Evolutionary conservation across 2,113 vertebrate genomes (phyloP).

Genomic region (Corvus moneduloides): DNA sequence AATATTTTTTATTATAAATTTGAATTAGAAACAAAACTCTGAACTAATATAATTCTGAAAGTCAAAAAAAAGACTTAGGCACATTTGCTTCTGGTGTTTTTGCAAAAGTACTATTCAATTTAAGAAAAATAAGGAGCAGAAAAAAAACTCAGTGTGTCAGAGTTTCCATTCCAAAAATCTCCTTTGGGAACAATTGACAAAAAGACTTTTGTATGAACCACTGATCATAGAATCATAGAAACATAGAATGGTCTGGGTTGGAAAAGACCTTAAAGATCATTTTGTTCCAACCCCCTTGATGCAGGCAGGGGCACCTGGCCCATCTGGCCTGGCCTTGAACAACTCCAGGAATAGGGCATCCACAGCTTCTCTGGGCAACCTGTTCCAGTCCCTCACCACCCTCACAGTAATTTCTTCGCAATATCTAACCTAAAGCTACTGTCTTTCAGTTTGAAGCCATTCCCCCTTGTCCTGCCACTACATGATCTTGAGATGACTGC

Average conservation of each 20-base stretch:
- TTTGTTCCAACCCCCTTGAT: neutral
- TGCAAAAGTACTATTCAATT: neutral
- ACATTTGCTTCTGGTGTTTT: neutral
- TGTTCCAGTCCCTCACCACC: neutral
- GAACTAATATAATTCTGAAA: neutral
- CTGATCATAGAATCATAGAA: neutral
- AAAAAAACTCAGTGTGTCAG: neutral
- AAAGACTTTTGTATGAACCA: neutral
- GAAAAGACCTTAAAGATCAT: neutral
- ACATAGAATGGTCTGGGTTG: neutral
- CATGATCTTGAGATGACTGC: neutral
- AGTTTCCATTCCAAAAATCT: neutral
- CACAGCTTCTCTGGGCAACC: neutral
- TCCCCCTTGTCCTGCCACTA: neutral
- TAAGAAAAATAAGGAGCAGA: neutral
- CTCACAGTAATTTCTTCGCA: neutral
- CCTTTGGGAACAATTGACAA: neutral
- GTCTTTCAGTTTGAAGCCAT: neutral
- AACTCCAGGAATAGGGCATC: neutral
- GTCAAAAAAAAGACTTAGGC: neutral
- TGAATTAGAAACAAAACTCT: conserved; percentile 24
- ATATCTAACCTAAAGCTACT: neutral
- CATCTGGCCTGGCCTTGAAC: neutral
- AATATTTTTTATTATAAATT: neutral
- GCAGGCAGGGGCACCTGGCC: neutral